Evolutionary conservation across 2,113 vertebrate genomes (phyloP), one percentile per base, ranked within the genome.

Genomic region (Syngnathoides biaculeatus): DNA sequence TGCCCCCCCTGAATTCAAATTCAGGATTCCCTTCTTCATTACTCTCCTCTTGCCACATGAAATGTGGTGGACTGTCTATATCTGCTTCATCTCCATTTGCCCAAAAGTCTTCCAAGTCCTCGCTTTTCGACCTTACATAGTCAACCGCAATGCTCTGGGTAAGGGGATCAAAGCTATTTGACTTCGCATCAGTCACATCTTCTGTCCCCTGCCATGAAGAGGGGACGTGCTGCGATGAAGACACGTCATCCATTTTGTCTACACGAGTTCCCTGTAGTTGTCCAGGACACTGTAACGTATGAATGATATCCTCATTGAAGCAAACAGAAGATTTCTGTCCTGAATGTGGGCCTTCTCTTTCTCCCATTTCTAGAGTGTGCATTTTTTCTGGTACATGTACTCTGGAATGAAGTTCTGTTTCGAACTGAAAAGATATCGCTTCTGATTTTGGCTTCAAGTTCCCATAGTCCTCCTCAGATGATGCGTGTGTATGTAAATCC

Each of bases 21-120:
- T 78, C 61, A 64, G 38, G 52, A 1, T 68, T 67, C 20, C n/a
- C n/a, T 10, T 83, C 83, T 52, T 9, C 64, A 17, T 82, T 79
- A 24, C 52, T 74, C 6, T 12, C 77, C 1, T 66, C 79, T 64
- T 67, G 68, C 87, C 79, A 85, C 27, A 26, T 15, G 5, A 67
- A 69, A 64, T 47, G 73, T 9, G 52, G 2, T 6, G 78, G 84
- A 73, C 80, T 82, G 26, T 78, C 75, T 19, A 8, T 15, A 26
- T 19, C 64, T 0, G 65, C 0, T 63, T 78, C 56, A 1, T 30
- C 68, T 17, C 8, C 13, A 20, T 64, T 59, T 0, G 26, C 27
- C 22, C 9, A n/a, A 35, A 58, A 64, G n/a, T 40, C 17, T 24
- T 65, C 68, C 39, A 48, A 26, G 43, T 71, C 65, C 14, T 74